Base-by-base conservation (phyloP, 1,140 invertebrate species). In the Sinella curviseta region DNA sequence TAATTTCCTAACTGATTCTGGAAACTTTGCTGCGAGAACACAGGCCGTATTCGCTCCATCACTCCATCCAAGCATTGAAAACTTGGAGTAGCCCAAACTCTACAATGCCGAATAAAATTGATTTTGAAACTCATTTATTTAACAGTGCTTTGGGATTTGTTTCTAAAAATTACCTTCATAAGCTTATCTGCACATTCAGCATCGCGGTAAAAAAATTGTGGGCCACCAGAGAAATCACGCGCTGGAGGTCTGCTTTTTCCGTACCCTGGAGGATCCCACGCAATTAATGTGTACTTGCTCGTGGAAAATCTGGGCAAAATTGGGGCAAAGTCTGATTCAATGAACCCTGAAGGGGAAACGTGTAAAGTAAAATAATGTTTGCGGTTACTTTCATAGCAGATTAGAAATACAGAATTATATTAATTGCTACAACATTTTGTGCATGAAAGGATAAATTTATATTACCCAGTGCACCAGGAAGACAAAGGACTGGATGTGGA, bases 201-300 rank as follows among this genome's bases (percentile, higher is more conserved):
- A 89, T 97, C 95, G 82, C 89, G 89, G 60, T 92, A 88, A 80
- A 91, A 92, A 85, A 94, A 95, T 81, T 94, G 88, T 24, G 54
- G 33, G 0, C 79, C 82, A 4, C 88, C 81, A 0, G 89, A 87
- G 85, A 94, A 96, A 26, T 90, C 87, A 81, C 92, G 89, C 30
- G 92, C 86, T 1, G 94, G 94, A 4, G 95, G 94, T 80, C 92
- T 89, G 82, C 94, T 95, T 77, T 91, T 91, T 12, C 95, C 95
- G 88, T 95, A 96, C 0, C 95, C 81, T 1, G 94, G 93, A 2
- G 95, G 94, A 87, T 97, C 95, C 93, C 94, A 95, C 0, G 90
- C 92, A n/a, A 96, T 88, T 16, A 96, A 82, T 12, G 92, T 94
- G 78, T 94, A 92, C 81, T 93, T 91, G 0, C 90, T 87, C 80